Base-by-base conservation (phyloP, 1,140 invertebrate genomes). In the Ladona fulva region DNA sequence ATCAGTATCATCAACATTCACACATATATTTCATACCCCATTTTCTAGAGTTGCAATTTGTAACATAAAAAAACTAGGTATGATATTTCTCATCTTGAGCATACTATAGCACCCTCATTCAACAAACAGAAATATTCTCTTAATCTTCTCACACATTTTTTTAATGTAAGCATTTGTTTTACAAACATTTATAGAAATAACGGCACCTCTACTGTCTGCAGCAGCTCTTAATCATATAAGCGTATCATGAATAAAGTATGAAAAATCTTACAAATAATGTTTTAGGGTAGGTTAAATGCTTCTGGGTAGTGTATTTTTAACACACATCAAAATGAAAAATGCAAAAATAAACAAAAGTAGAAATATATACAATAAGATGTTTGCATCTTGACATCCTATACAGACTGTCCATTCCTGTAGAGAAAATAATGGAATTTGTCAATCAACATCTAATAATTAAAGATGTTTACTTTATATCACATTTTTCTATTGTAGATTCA, bases 101-200 rank as follows among this genome's bases (percentile, higher is more conserved):
- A 66, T 66, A 66, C 52, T 66, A 66, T 66, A 66, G 52, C 52
- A 66, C 52, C 52, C 52, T 66, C 52, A 66, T 66, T 66, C 52
- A 66, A 66, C 52, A 66, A 66, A 66, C 52, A 66, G n/a, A 66
- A 66, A 66, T 19, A 66, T 37, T 37, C 29, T 66, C 52, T 66
- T 16, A 66, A 66, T 66, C n/a, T 6, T 66, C n/a, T 66, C 52
- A 66, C 52, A 66, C 52, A 66, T 6, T 66, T 16, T 52, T 66
- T 16, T 22, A 66, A 22, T 66, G 52, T 66, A 66, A 66, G 52
- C 52, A 66, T 66, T 19, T 66, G 52, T 66, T 22, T 66, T 66
- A 66, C 52, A 66, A 66, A 66, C 52, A 66, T 66, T 66, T 66
- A 66, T 66, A 66, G 52, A 66, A 66, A 66, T 66, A 66, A 66